A percentile compares a stretch with the other conserved stretches of the same genome.
phyloP scores from a whole-genome alignment of 2,888 invertebrate genomes.

The Pollenia angustigena region DNA sequence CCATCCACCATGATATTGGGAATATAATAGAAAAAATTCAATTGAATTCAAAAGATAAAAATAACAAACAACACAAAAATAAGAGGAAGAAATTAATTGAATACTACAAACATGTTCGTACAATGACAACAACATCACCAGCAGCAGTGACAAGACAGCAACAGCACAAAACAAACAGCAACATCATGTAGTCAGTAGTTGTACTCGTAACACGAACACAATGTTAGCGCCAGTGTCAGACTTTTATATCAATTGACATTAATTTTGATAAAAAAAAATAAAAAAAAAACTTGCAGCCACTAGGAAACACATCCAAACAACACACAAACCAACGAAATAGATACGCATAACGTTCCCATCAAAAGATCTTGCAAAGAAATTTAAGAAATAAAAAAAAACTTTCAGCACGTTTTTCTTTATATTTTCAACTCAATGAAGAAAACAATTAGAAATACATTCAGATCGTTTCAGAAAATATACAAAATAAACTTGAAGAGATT shows the following conservation, averaged over 20 bases:
- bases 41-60: conserved; percentile 58
- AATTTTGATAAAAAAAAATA: conserved; percentile 61
- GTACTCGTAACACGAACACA: conserved; percentile 65
- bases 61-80: conserved; percentile 56
- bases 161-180: conserved; percentile 60
- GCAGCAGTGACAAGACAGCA: conserved; percentile 32
- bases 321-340: conserved; percentile 34
- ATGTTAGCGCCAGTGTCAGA: conserved; percentile 73
- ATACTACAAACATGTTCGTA: conserved; percentile 56
- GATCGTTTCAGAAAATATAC: neutral
- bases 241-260: conserved; percentile 70
- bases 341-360: conserved; percentile 32
- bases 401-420: conserved; percentile 9
- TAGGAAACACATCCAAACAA: conserved; percentile 18
- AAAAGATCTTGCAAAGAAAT: conserved; percentile 22
- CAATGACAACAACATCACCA: conserved; percentile 46
- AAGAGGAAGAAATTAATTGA: conserved; percentile 69
- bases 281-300: conserved; percentile 34
- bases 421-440: conserved; percentile 4
- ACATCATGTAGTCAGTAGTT: conserved; percentile 63
- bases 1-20: conserved; percentile 13
- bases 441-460: conserved; percentile 6
- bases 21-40: conserved; percentile 38
- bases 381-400: conserved; percentile 4
- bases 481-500: conserved; percentile 47